Evolutionary conservation across 2,113 vertebrate species (phyloP).

Genomic region (Maylandia zebra): DNA sequence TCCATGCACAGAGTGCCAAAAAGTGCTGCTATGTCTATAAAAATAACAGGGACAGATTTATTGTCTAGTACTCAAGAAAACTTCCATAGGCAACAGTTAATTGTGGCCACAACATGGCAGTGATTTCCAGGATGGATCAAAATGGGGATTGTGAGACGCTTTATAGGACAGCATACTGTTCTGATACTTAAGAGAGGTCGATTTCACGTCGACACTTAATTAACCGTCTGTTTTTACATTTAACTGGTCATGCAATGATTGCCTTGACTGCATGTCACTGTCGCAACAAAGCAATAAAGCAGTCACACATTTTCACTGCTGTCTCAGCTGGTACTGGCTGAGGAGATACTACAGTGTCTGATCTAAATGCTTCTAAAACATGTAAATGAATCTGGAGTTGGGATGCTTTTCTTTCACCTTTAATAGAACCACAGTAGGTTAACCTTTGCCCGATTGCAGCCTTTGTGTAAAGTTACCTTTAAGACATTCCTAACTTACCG

Average conservation of each 20-base stretch:
- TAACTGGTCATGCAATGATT: not conserved
- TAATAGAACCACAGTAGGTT: not conserved
- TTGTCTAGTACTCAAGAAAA: not conserved
- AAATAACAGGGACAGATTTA: not conserved
- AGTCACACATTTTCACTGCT: not conserved
- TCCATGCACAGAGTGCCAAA: not conserved
- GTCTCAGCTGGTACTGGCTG: not conserved
- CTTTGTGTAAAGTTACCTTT: not conserved
- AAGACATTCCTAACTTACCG: not conserved
- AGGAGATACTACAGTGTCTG: not conserved
- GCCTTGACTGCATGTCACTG: not conserved
- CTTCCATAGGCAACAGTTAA: not conserved
- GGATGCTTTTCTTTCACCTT: not conserved
- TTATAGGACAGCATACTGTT: not conserved
- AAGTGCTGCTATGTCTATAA: not conserved
- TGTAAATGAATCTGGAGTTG: not conserved
- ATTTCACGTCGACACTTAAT: not conserved
- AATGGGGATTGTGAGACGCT: rapidly evolving
- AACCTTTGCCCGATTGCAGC: not conserved
- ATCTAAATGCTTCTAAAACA: not conserved
- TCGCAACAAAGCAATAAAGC: not conserved
- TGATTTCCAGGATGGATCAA: not conserved
- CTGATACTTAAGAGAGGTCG: not conserved
- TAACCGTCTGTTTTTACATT: not conserved
- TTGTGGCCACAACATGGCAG: not conserved